Conservation (phyloP, 2,797 vertebrate species). For the Chiloscyllium punctatum region DNA sequence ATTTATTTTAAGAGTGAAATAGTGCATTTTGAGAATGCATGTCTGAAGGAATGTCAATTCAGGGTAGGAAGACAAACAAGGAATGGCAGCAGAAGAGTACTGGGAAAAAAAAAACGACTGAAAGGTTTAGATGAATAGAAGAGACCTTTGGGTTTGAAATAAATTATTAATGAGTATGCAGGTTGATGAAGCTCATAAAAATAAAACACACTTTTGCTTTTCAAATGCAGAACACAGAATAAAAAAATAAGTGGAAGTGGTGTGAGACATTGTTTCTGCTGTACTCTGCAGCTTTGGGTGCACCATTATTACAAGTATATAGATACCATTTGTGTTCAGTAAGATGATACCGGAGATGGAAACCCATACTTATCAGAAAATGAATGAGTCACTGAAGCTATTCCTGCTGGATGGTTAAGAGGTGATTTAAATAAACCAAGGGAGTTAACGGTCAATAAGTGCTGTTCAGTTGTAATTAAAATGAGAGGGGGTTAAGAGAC, state of each 20-base stretch:
- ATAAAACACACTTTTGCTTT: background rate
- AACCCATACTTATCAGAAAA: background rate
- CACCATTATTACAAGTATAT: background rate
- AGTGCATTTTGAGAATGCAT: background rate
- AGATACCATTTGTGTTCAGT: background rate
- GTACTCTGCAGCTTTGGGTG: background rate
- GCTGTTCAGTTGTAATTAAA: background rate
- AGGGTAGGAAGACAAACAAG: background rate
- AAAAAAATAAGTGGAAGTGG: background rate
- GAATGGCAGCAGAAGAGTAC: background rate
- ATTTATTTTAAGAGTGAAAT: background rate
- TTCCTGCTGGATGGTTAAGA: background rate
- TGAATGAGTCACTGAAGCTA: background rate
- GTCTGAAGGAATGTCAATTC: too few relatives aligned
- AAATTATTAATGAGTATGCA: background rate
- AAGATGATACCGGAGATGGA: background rate
- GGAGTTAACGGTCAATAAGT: background rate
- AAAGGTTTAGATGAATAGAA: background rate
- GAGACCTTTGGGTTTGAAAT: background rate
- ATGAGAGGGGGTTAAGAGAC: background rate
- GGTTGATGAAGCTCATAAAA: background rate
- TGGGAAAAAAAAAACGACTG: background rate
- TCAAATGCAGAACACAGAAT: background rate
- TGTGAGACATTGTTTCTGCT: background rate
- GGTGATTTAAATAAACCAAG: background rate